These are phyloP conservation scores for Eupithecia subfuscata DNA, from an alignment of 2,888 invertebrate genomes.

Conservation along the genomic window DNA sequence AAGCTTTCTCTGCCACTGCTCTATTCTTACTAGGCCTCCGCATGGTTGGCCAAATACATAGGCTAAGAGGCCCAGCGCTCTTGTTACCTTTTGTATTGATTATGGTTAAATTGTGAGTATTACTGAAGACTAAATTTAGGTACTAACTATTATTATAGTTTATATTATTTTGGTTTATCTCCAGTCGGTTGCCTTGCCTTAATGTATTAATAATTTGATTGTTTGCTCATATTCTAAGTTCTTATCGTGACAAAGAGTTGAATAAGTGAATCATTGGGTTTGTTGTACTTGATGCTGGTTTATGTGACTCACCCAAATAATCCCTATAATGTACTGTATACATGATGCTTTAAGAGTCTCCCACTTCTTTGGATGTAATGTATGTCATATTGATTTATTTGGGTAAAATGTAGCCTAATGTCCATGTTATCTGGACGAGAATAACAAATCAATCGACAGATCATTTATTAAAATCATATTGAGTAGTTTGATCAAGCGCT, in stretches of 20 bases:
- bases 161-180: not conserved
- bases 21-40: slow-evolving; percentile 94
- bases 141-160: not conserved
- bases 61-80: slow-evolving; percentile 90
- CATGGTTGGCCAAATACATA: slow-evolving; percentile 95
- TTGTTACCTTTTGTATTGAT: slow-evolving; percentile 94
- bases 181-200: not conserved
- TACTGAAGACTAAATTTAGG: not conserved
- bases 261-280: not conserved
- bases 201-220: not conserved
- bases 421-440: not conserved
- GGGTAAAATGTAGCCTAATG: not conserved
- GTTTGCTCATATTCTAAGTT: not conserved
- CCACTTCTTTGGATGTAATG: not conserved
- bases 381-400: not conserved
- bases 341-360: not conserved
- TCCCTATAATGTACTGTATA: not conserved
- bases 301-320: not conserved
- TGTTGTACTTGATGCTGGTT: not conserved
- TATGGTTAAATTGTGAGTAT: slow-evolving; percentile 92
- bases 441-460: not conserved
- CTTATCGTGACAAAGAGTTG: not conserved
- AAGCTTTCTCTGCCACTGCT: slow-evolving; percentile 96
- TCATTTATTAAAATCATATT: not conserved
- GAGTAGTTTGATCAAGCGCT: not conserved